phyloP scores from a whole-genome alignment of 1,140 invertebrate species.

The Drosophila gunungcola region DNA sequence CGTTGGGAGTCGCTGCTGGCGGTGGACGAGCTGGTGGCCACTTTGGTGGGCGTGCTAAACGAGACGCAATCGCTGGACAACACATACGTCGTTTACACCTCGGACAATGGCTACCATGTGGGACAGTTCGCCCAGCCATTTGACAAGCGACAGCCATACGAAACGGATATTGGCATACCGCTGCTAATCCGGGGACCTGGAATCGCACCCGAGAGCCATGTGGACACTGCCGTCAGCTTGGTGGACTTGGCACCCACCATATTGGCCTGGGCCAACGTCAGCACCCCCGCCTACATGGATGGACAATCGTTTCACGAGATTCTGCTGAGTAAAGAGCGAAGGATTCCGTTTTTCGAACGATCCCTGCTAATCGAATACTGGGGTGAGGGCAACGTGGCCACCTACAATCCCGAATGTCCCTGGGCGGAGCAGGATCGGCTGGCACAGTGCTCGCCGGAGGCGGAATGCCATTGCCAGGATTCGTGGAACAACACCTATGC shows the following conservation, averaged over 20 bases:
- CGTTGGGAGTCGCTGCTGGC: constrained; percentile 92
- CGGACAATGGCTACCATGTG: constrained; percentile 96
- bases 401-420: constrained; percentile 86
- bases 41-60: constrained; percentile 87
- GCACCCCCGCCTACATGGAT: constrained; percentile 85
- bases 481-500: constrained; percentile 92
- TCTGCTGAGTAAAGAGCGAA: constrained; percentile 15
- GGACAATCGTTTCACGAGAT: constrained; percentile 87
- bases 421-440: constrained; percentile 86
- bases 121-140: constrained; percentile 94
- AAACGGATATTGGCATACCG: constrained; percentile 94
- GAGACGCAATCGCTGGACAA: constrained; percentile 87
- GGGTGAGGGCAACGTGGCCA: constrained; percentile 88
- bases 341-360: constrained; percentile 73
- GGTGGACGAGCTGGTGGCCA: constrained; percentile 93
- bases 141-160: constrained; percentile 95
- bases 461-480: constrained; percentile 93
- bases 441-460: constrained; percentile 87
- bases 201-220: constrained; percentile 85
- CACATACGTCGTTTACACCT: constrained; percentile 93
- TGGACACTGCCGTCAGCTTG: constrained; percentile 88
- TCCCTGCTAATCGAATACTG: constrained; percentile 91
- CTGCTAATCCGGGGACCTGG: constrained; percentile 91
- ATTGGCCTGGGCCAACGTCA: constrained; percentile 87
- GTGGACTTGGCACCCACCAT: constrained; percentile 94